phyloP scores from a whole-genome alignment of 2,797 vertebrate species.

The Manis pentadactyla region DNA sequence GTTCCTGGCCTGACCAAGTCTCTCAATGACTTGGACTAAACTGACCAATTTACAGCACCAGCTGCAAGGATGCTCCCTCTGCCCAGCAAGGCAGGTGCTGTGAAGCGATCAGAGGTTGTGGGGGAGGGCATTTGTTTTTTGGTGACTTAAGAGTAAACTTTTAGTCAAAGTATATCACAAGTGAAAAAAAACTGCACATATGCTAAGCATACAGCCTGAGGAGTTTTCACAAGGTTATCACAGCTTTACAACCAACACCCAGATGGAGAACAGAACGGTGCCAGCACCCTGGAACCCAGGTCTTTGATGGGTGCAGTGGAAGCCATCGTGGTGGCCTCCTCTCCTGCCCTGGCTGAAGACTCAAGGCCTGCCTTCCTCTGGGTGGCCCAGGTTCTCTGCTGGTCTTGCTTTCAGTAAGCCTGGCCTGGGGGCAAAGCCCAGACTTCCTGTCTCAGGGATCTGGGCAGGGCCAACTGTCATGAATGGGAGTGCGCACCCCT shows the following conservation, averaged over 20 bases:
- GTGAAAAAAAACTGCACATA: not conserved
- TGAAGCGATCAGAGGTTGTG: not conserved
- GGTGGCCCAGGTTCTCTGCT: not conserved
- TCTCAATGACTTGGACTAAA: constrained; percentile 9
- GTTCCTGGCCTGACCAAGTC: not conserved
- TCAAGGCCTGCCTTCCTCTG: not conserved
- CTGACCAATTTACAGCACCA: not conserved
- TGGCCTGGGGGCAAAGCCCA: not conserved
- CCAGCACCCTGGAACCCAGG: not conserved
- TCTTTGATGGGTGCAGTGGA: not conserved
- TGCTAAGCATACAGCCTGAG: not conserved
- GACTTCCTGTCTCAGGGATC: not conserved
- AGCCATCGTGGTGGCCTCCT: not conserved
- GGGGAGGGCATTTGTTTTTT: not conserved
- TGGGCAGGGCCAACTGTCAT: not conserved
- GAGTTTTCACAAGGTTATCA: not conserved
- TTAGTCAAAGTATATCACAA: not conserved
- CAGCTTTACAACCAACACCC: not conserved
- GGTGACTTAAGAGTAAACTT: not conserved
- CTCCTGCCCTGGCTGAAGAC: not conserved
- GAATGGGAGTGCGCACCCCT: not conserved
- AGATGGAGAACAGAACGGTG: not conserved
- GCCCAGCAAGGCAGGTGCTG: not conserved
- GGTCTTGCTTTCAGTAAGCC: not conserved
- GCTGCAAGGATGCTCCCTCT: not conserved